Conservation (phyloP, 2,113 vertebrate genomes). For the Anhinga rufa region DNA sequence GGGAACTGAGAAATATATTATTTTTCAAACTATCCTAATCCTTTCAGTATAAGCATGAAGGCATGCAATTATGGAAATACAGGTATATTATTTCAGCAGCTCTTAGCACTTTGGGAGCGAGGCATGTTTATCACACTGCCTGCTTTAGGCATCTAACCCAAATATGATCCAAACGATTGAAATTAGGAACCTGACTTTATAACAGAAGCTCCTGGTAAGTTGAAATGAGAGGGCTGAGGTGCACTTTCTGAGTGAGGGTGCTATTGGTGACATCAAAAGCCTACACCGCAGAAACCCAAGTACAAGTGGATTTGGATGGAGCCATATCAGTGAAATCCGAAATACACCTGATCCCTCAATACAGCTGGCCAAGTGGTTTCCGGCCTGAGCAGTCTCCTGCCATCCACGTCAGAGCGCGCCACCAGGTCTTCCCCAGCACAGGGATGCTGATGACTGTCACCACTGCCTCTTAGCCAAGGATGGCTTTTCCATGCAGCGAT, state of each 20-base stretch:
- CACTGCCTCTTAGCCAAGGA: neutral
- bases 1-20: neutral
- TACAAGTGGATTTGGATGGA: neutral
- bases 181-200: neutral
- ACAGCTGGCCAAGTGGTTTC: neutral
- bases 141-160: neutral
- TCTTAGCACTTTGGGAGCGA: neutral
- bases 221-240: neutral
- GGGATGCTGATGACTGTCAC: neutral
- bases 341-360: neutral
- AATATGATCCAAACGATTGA: neutral
- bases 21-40: neutral
- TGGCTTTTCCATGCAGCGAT: neutral
- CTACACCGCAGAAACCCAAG: neutral
- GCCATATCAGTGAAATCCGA: neutral
- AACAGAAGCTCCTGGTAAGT: neutral
- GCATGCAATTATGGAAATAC: neutral
- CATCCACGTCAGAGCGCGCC: neutral
- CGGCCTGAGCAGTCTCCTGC: neutral
- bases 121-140: neutral
- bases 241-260: neutral
- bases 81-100: neutral
- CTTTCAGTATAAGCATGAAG: neutral
- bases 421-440: neutral
- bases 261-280: neutral